phyloP scores from a whole-genome alignment of 2,113 vertebrate genomes.

The Mellivora capensis region DNA sequence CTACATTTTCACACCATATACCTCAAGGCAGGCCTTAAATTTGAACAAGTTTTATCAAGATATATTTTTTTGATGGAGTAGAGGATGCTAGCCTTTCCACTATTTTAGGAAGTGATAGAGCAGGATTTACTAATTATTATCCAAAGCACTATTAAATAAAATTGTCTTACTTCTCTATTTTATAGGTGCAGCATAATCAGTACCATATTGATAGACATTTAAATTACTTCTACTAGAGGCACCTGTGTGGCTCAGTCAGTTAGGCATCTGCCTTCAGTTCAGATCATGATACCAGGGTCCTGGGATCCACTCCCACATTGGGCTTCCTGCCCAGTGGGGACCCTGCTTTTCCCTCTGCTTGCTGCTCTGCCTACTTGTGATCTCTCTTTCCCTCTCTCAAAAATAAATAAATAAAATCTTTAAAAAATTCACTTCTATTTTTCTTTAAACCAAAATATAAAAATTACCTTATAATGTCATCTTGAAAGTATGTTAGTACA shows the following conservation, averaged over 20 bases:
- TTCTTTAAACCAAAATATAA: neutral
- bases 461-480: neutral
- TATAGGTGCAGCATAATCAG: neutral
- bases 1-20: neutral
- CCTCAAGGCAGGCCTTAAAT: neutral
- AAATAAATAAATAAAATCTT: too few species aligned
- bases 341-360: too few species aligned
- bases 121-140: neutral
- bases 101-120: neutral
- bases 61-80: neutral
- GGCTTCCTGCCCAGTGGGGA: too few species aligned
- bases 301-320: too few species aligned
- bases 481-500: neutral
- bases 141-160: neutral
- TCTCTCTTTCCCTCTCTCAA: too few species aligned
- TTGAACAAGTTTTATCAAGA: neutral
- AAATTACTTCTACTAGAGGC: neutral
- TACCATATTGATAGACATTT: neutral
- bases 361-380: too few species aligned
- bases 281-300: too few species aligned
- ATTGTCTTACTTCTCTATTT: neutral
- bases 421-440: neutral
- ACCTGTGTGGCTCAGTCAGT: too few species aligned
- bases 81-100: neutral
- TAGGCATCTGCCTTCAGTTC: too few species aligned